Base-by-base conservation (phyloP, 2,888 invertebrate genomes). In the Chirona hameri region DNA sequence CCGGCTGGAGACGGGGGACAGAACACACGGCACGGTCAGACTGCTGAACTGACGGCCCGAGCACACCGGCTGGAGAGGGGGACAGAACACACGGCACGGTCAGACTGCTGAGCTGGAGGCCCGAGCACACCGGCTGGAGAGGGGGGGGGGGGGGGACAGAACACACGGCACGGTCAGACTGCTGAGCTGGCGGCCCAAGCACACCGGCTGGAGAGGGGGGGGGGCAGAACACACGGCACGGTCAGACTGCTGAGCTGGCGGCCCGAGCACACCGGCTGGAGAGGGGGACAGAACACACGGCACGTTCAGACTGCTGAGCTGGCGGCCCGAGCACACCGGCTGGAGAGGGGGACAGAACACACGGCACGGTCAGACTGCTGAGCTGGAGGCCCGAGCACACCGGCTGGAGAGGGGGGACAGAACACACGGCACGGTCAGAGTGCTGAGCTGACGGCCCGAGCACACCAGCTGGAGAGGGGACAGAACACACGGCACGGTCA, bases 401-500 rank as follows among this genome's bases (percentile, higher is more conserved):
- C 52, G 52, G 18, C 52, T 52, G 52, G 39, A 39, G 39, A 39
- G 48, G 48, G 52, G 52, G 52, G 52, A 52, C 52, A 52, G 39
- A 39, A 39, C 39, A 39, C 39, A 39, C 39, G 39, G 39, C n/a
- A 85, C 83, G 3, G 91, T 91, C 86, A 95, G 88, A 57, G 90
- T 89, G 0, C 94, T 93, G 82, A 96, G 90, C 84, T 18, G 31
- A 5, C 72, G 72, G 21, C 18, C 72, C 39, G 39, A 39, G 39
- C 39, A 91, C 82, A 97, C 86, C 31, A 93, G 88, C 85, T 93
- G 92, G n/a, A n/a, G n/a, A n/a, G n/a, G n/a, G n/a, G n/a, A 86
- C 94, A 94, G 14, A 95, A 90, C 10, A 91, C 91, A 84, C 93
- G 92, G n/a, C n/a, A 85, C 83, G 1, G 91, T 91, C 86, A 95